Conservation (phyloP, 2,888 invertebrate species). For the Pseudococcus longispinus region DNA sequence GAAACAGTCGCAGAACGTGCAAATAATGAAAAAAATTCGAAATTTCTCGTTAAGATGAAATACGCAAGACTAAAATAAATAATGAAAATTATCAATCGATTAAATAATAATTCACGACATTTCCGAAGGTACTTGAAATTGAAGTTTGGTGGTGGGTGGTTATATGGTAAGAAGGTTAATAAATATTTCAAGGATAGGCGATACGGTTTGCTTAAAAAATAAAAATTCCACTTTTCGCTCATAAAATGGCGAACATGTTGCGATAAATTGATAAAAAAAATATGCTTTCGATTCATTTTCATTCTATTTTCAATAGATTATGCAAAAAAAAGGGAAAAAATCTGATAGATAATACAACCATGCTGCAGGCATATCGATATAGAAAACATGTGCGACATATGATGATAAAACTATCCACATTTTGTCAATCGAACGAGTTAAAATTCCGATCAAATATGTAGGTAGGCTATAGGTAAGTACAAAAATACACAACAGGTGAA, state of each 20-base stretch:
- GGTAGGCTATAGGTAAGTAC: neutral
- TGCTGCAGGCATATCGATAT: neutral
- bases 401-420: neutral
- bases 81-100: neutral
- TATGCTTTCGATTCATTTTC: no score
- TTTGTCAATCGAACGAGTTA: neutral
- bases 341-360: no score
- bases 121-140: neutral
- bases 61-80: neutral
- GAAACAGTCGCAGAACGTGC: no score
- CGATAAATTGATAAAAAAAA: neutral
- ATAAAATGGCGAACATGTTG: neutral
- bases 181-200: slow-evolving; percentile 8
- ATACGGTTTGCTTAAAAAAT: neutral
- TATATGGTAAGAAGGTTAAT: neutral
- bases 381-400: neutral
- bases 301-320: no score
- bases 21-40: neutral
- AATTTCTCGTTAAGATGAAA: neutral
- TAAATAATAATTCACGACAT: neutral
- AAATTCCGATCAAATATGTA: neutral
- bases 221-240: neutral
- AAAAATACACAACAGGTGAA: neutral
- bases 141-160: neutral
- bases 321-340: no score